Evolutionary conservation across 2,113 vertebrate genomes (phyloP), one percentile per base, ranked within the genome.

Genomic region (Tragelaphus imberbis): DNA sequence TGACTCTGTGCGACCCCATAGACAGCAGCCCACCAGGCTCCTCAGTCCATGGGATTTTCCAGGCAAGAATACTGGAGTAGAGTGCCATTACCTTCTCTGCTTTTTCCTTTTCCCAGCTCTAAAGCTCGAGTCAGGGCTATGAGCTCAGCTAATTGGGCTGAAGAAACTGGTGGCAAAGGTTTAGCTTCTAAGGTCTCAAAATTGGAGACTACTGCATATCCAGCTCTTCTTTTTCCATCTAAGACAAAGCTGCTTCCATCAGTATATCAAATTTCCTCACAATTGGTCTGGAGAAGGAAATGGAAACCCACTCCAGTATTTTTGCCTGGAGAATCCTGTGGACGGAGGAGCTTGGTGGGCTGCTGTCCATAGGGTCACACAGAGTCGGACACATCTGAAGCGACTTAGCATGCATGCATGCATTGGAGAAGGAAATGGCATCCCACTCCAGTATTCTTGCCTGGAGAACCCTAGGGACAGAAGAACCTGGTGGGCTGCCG

Each of bases 301-400:
- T 68, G 17, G 65, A 17, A n/a, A 5, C 8, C 63, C 33, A 68
- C 15, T 19, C 63, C 16, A 68, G 16, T 68, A 5, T 19, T n/a
- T 33, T 65, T 65, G 63, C 33, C 63, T n/a, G 16, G 63, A 68
- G 33, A 68, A n/a, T 10, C 63, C 63, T 19, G 3, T 19, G 33
- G 16, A 68, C 0, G 0, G 33, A 68, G 16, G 33, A 68, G 15
- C 63, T 33, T 19, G 3, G 33, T n/a, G 33, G 63, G 63, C 63
- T n/a, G 3, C 63, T 2, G 7, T n/a, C 63, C 3, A 19, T 65
- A 0, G 33, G 3, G 33, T 68, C 7, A 0, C 63, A 19, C 3
- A 68, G 33, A 33, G 33, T 68, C 0, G 2, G 63, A 68, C 30
- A 65, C 63, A 8, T 33, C 28, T 33, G 61, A 63, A 63, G 61